Evolutionary conservation across 30 jellyfish, hydroid and myxozoan genomes (phyloP), one percentile per base, ranked within the genome.

Genomic region (Cassiopea xamachana): DNA sequence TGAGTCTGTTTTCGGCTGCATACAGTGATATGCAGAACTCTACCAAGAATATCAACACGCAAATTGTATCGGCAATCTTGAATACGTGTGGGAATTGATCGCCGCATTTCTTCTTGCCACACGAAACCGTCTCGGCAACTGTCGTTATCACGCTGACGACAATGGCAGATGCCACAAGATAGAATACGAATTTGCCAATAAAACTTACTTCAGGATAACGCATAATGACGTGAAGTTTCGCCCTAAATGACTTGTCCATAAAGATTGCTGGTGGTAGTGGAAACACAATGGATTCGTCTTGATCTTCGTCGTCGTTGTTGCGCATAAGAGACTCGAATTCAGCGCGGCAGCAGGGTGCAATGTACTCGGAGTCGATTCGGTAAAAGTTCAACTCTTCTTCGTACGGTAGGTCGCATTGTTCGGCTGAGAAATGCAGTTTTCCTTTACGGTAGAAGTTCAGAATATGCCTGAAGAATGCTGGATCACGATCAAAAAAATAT

Each of bases 401-500:
- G 85, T 91, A 91, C 18, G 97, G 97, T 45, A 85, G 88, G 49
- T 93, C 97, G 90, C 97, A 91, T 15, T 91, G 94, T 12, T 75
- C 93, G 60, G 85, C 76, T 60, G 91, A 82, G 74, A 91, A 91
- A 71, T 91, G 97, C 84, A 91, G 77, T 46, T 46, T 85, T 27
- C 97, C 97, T 59, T 80, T 91, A 12, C 97, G 85, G 81, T 91
- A 91, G 87, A 91, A 91, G 76, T 91, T 91, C 84, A 91, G 67
- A 9, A 91, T 85, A 44, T 91, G 97, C n/a, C 97, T 88, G 79
- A 91, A 91, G 69, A 91, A 91, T 73, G 82, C 87, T 17, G 97
- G 97, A 84, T 91, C 97, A 8, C 97, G 94, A 58, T 91, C 97
- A 60, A 91, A 82, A 87, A 91, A 91, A 55, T 85, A 91, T 74